A percentile compares a stretch with the other conserved stretches of the same genome.
Conservation (phyloP, 1,140 invertebrate species). For the Drosophila eugracilis region DNA sequence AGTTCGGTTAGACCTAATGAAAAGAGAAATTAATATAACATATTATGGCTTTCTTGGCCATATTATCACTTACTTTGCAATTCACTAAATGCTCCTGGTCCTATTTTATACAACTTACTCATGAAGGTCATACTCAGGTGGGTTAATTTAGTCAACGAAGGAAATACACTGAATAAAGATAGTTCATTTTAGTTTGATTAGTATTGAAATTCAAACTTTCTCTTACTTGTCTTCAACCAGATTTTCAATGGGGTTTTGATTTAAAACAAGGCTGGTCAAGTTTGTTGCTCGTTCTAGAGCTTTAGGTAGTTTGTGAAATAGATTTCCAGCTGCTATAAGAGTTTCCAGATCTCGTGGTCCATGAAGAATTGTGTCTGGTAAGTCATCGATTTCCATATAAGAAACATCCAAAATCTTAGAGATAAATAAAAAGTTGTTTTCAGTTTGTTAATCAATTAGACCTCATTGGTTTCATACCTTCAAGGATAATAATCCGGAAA, state of each 20-base stretch:
- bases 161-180: constrained; percentile 86
- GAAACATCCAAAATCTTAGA: constrained; percentile 85
- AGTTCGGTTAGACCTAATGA: constrained; percentile 64
- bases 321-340: constrained; percentile 90
- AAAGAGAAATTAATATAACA: neutral
- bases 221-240: constrained; percentile 85
- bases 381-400: constrained; percentile 87
- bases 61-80: constrained; percentile 62
- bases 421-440: neutral
- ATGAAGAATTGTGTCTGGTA: constrained; percentile 89
- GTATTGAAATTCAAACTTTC: neutral
- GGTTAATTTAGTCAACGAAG: constrained; percentile 86
- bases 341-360: constrained; percentile 87
- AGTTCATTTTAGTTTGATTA: neutral
- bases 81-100: constrained; percentile 80
- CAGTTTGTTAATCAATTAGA: neutral
- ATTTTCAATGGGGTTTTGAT: constrained; percentile 88
- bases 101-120: constrained; percentile 86
- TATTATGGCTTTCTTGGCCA: neutral
- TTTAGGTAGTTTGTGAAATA: constrained; percentile 87
- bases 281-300: constrained; percentile 87
- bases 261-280: constrained; percentile 87
- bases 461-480: constrained; percentile 85
- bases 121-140: constrained; percentile 89
- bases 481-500: constrained; percentile 87